These are phyloP conservation scores for Poecilia wingei DNA, from an alignment of 2,797 vertebrate species.

Conservation along the genomic window DNA sequence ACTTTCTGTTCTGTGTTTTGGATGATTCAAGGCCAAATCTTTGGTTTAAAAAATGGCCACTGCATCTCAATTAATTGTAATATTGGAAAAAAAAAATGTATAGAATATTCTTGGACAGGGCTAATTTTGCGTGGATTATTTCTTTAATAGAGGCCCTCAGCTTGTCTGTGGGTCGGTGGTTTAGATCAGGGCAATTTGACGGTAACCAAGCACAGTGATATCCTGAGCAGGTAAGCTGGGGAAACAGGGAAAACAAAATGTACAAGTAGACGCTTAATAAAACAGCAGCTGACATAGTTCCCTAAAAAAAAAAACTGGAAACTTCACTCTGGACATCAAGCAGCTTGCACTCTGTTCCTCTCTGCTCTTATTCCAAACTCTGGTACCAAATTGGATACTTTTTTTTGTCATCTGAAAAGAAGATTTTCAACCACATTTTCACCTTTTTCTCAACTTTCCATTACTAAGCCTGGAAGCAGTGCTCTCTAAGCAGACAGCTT, in stretches of 20 bases:
- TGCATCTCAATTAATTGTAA: not conserved
- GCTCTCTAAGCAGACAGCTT: no score
- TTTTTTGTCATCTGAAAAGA: not conserved
- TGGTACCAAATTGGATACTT: not conserved
- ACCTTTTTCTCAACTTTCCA: not conserved
- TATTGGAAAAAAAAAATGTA: not conserved
- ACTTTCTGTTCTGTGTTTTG: not conserved
- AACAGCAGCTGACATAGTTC: not conserved
- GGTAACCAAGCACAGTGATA: not conserved
- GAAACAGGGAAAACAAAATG: not conserved
- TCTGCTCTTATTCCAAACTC: not conserved
- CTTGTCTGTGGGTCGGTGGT: not conserved
- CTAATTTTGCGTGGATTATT: not conserved
- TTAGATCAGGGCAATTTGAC: not conserved
- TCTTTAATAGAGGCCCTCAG: not conserved
- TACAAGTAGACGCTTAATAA: not conserved
- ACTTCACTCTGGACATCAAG: not conserved
- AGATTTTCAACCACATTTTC: not conserved
- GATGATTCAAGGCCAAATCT: constrained; percentile 4
- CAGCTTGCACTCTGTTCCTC: not conserved
- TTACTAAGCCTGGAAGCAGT: not conserved
- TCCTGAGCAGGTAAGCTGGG: not conserved
- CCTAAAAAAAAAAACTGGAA: not conserved
- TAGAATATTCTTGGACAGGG: not conserved
- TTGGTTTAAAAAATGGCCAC: not conserved